phyloP scores from a whole-genome alignment of 2,113 vertebrate genomes.

The Clupea harengus region DNA sequence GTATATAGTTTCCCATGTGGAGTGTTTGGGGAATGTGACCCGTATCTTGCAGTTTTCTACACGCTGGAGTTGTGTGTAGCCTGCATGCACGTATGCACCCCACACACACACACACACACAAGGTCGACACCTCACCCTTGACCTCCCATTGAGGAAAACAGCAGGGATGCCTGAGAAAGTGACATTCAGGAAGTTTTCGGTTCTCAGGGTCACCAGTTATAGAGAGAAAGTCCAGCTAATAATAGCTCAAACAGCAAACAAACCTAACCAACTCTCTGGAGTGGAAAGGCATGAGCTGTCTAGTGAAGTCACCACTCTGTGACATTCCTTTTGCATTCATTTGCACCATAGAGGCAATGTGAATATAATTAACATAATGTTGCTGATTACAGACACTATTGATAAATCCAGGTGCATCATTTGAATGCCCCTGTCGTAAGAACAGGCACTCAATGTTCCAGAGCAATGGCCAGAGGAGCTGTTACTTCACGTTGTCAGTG shows the following conservation, averaged over 20 bases:
- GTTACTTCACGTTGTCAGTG: too few relatives aligned
- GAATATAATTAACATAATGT: too few relatives aligned
- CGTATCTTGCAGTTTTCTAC: slow-evolving; percentile 59
- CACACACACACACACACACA: not conserved
- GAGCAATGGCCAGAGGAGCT: too few relatives aligned
- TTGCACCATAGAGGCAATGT: too few relatives aligned
- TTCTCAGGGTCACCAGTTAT: not conserved
- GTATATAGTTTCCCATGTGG: not conserved
- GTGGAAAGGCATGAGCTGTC: not conserved
- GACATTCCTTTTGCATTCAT: too few relatives aligned
- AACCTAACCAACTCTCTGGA: not conserved
- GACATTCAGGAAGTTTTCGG: slow-evolving; percentile 36
- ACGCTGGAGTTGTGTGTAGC: slow-evolving; percentile 15
- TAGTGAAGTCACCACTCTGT: too few relatives aligned
- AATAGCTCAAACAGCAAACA: not conserved
- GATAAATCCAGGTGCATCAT: too few relatives aligned
- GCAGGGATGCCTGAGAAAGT: slow-evolving; percentile 47
- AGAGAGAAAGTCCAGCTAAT: not conserved
- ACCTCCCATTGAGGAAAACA: not conserved
- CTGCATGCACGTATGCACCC: not conserved
- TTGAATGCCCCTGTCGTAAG: too few relatives aligned
- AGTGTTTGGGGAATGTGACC: slow-evolving; percentile 45
- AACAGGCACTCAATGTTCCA: too few relatives aligned
- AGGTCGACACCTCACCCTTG: not conserved
- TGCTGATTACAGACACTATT: too few relatives aligned